Base-by-base conservation (phyloP, 2,888 invertebrate genomes). In the Adela reaumurella region DNA sequence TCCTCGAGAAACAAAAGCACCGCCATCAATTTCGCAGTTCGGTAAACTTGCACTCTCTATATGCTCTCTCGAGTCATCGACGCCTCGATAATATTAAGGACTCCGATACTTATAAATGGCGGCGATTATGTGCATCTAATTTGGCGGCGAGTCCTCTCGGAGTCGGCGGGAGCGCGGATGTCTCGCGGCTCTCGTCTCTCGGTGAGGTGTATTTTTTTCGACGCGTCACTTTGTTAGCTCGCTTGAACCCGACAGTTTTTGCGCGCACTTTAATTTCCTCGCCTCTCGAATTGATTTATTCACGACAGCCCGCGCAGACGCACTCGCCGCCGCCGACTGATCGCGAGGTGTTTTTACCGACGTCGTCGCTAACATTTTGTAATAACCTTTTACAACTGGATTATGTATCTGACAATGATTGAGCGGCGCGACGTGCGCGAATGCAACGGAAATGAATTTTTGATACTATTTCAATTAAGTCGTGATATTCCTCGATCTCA, bases 221-320 rank as follows among this genome's bases (percentile, higher is more conserved):
- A 63, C 62, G 4, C 43, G 18, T 17, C 43, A 19, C 19, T 43
- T 10, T 43, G 17, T 43, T 8, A 17, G 43, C 17, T 42, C 2
- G 3, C 18, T 14, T 10, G 3, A 16, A 3, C n/a, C 10, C 19
- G 43, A 5, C 19, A 5, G 61, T 66, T 77, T 77, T 77, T 77
- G 77, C 71, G 58, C 65, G 59, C 70, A 67, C 74, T 77, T 77
- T 74, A 77, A 77, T 77, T 76, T 77, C 77, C 77, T 71, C 77
- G 77, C 76, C 73, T 74, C 65, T 55, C 53, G 65, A 65, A 71
- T 71, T 76, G 74, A 74, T 77, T 78, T 78, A 77, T 78, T 77
- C 77, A 78, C 77, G 76, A 74, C 71, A 67, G 64, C 59, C 60
- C n/a, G n/a, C n/a, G n/a, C n/a, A n/a, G n/a, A 61, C 65, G 19